Evolutionary conservation across 1,140 invertebrate species (phyloP), one percentile per base, ranked within the genome.

Genomic region (Dermatophagoides farinae): DNA sequence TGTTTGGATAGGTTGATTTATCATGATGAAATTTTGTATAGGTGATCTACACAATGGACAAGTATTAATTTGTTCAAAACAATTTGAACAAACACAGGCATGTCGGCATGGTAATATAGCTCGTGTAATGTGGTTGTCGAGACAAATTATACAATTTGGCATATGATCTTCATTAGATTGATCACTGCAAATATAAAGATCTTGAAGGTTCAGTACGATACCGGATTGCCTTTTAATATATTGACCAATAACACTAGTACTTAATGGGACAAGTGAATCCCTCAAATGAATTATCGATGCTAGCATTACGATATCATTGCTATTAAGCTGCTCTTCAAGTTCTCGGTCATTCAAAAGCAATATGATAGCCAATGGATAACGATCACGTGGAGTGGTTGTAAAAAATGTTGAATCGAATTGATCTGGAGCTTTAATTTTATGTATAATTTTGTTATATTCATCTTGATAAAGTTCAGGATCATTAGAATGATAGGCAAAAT

Each of bases 211-310:
- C 8, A 53, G 49, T 23, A 85, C 75, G 70, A 84, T 82, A 43
- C 84, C 83, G 66, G 83, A 84, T 18, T 82, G 81, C 71, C 85
- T 82, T 70, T 86, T 86, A 23, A 85, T 73, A 71, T 85, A 85
- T 71, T 85, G 83, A 23, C 83, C 82, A 62, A 85, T 74, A 66
- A 85, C 80, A 66, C 80, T 82, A 64, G 83, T 85, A 18, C 82
- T 82, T 59, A 85, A 70, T 38, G 80, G 82, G 69, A 82, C 85
- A 40, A 84, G 79, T 18, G 79, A 77, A 71, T 85, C 83, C 66
- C 80, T 79, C 63, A 86, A 83, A 68, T 85, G 83, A 11, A 86
- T 78, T n/a, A 85, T 80, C 66, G 80, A 84, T 65, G 85, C 78
- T 60, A 85, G 69, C 37, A 43, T 50, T 5, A 60, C 58, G 10